Percentiles rank a stretch among this genome's conserved stretches.
Evolutionary conservation across 1,140 invertebrate species (phyloP).

Genomic region (Venustaconcha ellipsiformis): DNA sequence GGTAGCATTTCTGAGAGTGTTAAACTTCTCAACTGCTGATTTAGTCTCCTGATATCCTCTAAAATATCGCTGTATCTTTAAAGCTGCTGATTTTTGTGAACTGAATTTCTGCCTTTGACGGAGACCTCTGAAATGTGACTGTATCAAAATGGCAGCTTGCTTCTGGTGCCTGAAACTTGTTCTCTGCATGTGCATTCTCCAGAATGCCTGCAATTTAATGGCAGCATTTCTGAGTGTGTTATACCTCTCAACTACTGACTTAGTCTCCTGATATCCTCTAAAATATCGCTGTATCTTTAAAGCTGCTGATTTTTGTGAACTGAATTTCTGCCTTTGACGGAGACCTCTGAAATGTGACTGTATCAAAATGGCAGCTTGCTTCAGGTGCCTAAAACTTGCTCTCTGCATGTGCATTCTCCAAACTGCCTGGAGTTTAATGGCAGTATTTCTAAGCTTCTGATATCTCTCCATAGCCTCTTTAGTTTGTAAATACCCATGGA

Average conservation of each 20-base stretch:
- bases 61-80: slow-evolving; percentile 25
- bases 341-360: slow-evolving; percentile 21
- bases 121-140: slow-evolving; percentile 26
- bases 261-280: background rate
- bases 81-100: slow-evolving; percentile 10
- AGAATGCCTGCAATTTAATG: slow-evolving; percentile 36
- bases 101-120: slow-evolving; percentile 5
- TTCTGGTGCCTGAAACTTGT: slow-evolving; percentile 7
- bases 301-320: slow-evolving; percentile 8
- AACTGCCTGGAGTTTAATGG: slow-evolving; percentile 31
- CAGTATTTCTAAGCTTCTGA: slow-evolving; percentile 6
- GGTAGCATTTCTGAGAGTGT: background rate
- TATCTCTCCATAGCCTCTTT: slow-evolving; percentile 7
- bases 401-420: slow-evolving; percentile 18
- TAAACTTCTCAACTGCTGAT: too few relatives aligned
- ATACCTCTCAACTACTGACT: background rate
- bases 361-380: slow-evolving; percentile 21
- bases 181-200: background rate
- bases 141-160: slow-evolving; percentile 29
- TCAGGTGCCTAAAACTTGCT: slow-evolving; percentile 5
- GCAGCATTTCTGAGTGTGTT: slow-evolving; percentile 3
- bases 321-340: slow-evolving; percentile 8
- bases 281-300: slow-evolving; percentile 23
- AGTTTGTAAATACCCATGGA: background rate
- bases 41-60: slow-evolving; percentile 1